Conservation (phyloP, 2,113 vertebrate species). For the Tupaia chinensis region DNA sequence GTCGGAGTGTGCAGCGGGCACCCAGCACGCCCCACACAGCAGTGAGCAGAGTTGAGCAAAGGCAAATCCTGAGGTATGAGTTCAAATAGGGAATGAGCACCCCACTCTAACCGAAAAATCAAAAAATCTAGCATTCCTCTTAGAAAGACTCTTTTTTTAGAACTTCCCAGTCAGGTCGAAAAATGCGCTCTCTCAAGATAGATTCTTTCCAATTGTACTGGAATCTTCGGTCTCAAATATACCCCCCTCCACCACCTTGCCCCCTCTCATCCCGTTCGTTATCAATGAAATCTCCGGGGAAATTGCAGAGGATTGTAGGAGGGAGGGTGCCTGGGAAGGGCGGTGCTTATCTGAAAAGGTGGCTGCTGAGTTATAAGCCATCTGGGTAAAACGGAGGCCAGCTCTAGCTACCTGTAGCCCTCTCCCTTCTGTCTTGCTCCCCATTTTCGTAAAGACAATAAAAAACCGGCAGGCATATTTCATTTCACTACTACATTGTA, state of each 20-base stretch:
- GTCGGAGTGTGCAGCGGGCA: rapidly evolving
- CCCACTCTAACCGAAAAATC: background rate
- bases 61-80: background rate
- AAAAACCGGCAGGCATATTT: background rate
- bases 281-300: background rate
- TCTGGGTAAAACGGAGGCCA: background rate
- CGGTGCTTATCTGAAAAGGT: rapidly evolving
- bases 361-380: background rate
- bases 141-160: background rate
- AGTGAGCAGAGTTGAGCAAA: rapidly evolving
- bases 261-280: background rate
- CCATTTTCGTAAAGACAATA: background rate
- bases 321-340: background rate
- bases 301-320: background rate
- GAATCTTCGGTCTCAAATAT: background rate
- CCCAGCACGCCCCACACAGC: background rate
- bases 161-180: background rate
- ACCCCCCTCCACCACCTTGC: rapidly evolving
- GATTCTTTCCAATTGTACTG: background rate
- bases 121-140: background rate
- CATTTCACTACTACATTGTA: background rate
- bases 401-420: too few relatives aligned
- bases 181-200: rapidly evolving
- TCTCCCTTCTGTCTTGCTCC: rapidly evolving
- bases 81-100: rapidly evolving